Percentiles rank a stretch among this genome's conserved stretches.
These are phyloP conservation scores for Antedon mediterranea DNA, from an alignment of 53 echinoderm and acorn worm species.

Conservation along the genomic window DNA sequence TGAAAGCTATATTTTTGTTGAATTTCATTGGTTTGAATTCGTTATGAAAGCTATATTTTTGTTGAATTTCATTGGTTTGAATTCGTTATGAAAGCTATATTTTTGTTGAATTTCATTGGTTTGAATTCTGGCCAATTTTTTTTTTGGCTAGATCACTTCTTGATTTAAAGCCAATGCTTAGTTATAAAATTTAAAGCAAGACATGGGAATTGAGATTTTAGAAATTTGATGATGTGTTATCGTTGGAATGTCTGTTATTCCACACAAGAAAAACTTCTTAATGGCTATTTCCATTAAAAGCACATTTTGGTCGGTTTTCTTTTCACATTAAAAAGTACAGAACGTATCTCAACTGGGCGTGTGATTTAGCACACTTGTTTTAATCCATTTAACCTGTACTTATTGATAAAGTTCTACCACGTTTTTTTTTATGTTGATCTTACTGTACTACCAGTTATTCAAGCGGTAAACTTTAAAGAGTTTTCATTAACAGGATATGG, in stretches of 20 bases:
- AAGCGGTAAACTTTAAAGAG: neutral
- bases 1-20: too few relatives aligned
- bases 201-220: neutral
- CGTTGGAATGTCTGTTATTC: neutral
- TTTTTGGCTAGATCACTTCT: neutral
- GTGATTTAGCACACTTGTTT: neutral
- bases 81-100: too few relatives aligned
- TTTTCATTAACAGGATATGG: neutral
- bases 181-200: neutral
- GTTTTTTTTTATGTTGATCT: neutral
- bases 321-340: neutral
- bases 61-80: neutral
- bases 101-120: too few relatives aligned
- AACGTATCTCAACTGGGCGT: neutral
- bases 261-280: neutral
- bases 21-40: too few relatives aligned
- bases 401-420: neutral
- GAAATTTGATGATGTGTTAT: neutral
- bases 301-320: neutral
- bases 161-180: neutral
- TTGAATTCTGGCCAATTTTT: neutral
- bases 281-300: neutral
- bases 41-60: too few relatives aligned
- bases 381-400: neutral
- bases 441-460: neutral